Evolutionary conservation across 2,797 vertebrate species (phyloP).

Genomic region (Characodon lateralis): DNA sequence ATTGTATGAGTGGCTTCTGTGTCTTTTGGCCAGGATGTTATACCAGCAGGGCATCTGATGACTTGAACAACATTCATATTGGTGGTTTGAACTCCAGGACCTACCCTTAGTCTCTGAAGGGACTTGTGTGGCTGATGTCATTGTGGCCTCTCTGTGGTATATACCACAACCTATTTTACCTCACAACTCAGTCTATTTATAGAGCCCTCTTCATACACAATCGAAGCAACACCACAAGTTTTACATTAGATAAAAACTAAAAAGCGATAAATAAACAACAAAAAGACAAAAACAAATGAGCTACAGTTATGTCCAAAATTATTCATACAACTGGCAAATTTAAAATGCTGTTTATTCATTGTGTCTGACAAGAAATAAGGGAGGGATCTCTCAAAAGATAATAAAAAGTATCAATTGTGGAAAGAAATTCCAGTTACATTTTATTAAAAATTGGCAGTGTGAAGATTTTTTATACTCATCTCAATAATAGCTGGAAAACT

Average conservation of each 20-base stretch:
- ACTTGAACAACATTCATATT: constrained; percentile 3
- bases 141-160: neutral
- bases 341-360: no score
- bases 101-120: neutral
- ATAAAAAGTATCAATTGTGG: no score
- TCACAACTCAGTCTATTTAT: neutral
- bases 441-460: no score
- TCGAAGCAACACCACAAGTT: neutral
- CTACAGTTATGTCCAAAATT: no score
- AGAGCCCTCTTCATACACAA: neutral
- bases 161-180: neutral
- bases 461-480: no score
- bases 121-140: neutral
- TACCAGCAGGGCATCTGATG: constrained; percentile 1
- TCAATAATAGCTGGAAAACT: no score
- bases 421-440: no score
- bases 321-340: no score
- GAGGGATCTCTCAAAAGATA: no score
- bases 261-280: no score
- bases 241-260: neutral
- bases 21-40: neutral
- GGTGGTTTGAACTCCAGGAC: neutral
- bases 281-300: no score
- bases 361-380: no score
- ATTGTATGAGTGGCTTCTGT: neutral